Evolutionary conservation across 92 coral and sea anemone genomes (phyloP).

Genomic region (Scolanthus callimorphus): DNA sequence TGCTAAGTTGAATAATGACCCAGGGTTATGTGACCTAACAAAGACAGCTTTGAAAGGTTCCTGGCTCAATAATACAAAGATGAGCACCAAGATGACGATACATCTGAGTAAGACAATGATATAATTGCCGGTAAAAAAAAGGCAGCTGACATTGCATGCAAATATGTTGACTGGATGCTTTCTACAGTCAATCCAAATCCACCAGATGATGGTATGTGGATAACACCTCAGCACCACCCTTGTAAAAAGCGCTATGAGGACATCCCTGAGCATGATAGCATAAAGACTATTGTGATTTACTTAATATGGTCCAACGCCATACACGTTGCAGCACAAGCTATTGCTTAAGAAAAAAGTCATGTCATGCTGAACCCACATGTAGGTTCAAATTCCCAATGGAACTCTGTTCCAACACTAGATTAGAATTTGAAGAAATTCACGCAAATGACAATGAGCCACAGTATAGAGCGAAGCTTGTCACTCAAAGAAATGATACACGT

Average conservation of each 20-base stretch:
- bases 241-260: slow-evolving; percentile 57
- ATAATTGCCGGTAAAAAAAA: slow-evolving; percentile 48
- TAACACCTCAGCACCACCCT: slow-evolving; percentile 52
- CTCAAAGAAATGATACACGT: slow-evolving; percentile 65
- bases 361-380: slow-evolving; percentile 57
- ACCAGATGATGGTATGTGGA: slow-evolving; percentile 59
- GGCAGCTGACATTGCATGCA: slow-evolving; percentile 59
- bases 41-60: slow-evolving; percentile 66
- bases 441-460: slow-evolving; percentile 41
- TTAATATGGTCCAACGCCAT: slow-evolving; percentile 75
- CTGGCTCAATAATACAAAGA: slow-evolving; percentile 62
- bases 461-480: slow-evolving; percentile 63
- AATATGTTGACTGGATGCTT: slow-evolving; percentile 74
- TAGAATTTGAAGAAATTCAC: slow-evolving; percentile 67
- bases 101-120: slow-evolving; percentile 45
- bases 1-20: slow-evolving; percentile 66
- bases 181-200: slow-evolving; percentile 67
- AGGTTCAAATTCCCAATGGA: slow-evolving; percentile 69
- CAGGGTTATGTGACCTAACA: slow-evolving; percentile 70
- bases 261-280: slow-evolving; percentile 53
- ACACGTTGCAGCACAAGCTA: slow-evolving; percentile 72
- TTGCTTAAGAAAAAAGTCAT: slow-evolving; percentile 53
- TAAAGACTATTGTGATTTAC: slow-evolving; percentile 54
- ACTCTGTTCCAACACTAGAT: slow-evolving; percentile 51
- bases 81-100: slow-evolving; percentile 24